These are phyloP conservation scores for Eolophus roseicapilla DNA, from an alignment of 2,113 vertebrate species.

Conservation along the genomic window DNA sequence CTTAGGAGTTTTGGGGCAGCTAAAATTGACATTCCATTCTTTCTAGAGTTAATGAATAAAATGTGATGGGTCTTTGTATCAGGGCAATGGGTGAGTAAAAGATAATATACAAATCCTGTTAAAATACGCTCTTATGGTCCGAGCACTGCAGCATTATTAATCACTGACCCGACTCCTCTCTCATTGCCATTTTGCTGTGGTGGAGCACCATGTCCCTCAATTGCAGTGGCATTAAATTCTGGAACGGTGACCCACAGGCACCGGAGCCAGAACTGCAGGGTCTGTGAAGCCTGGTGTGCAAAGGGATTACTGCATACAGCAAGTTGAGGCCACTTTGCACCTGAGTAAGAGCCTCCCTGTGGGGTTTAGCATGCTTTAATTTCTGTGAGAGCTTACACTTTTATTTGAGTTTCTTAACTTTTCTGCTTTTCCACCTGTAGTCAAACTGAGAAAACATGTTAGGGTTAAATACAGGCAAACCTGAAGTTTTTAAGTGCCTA, in stretches of 20 bases:
- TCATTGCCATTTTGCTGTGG: not conserved
- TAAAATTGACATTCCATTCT: constrained; percentile 3
- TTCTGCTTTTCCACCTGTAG: not conserved
- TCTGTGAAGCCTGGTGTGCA: not conserved
- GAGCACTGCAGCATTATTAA: constrained; percentile 31
- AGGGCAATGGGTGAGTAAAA: not conserved
- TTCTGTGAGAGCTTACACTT: not conserved
- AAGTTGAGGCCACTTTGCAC: not conserved
- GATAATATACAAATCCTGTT: not conserved
- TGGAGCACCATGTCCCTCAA: not conserved
- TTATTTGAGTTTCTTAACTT: constrained; percentile 2
- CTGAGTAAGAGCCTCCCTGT: not conserved
- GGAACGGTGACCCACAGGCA: not conserved
- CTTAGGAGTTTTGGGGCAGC: not conserved
- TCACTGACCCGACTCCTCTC: not conserved
- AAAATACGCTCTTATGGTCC: constrained; percentile 20
- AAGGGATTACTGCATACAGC: not conserved
- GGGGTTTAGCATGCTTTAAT: not conserved
- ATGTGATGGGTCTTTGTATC: not conserved
- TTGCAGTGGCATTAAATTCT: constrained; percentile 13
- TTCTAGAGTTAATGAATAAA: constrained; percentile 8
- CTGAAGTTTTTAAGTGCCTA: not conserved
- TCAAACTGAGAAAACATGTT: not conserved
- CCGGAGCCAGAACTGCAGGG: not conserved
- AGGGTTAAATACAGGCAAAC: not conserved